Percentiles rank a stretch among this genome's conserved stretches.
Conservation (phyloP, 2,797 vertebrate genomes). For the Chelon labrosus region DNA sequence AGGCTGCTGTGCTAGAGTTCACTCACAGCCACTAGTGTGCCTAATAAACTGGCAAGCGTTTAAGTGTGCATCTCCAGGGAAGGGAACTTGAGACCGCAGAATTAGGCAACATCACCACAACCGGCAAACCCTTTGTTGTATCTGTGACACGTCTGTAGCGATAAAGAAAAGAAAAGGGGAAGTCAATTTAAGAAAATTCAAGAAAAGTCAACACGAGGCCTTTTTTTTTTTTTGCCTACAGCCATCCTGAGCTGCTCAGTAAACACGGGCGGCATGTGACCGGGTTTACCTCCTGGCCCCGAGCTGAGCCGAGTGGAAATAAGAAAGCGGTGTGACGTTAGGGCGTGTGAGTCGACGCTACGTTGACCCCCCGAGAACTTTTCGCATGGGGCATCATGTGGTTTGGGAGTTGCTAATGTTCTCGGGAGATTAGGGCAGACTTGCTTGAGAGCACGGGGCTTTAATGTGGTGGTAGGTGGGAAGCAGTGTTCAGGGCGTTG, state of each 20-base stretch:
- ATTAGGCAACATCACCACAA: slow-evolving; percentile 1
- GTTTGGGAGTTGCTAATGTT: slow-evolving; percentile 30
- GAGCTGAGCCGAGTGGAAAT: slow-evolving; percentile 34
- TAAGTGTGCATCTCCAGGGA: background rate
- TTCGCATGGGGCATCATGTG: slow-evolving; percentile 51
- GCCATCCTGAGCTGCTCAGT: slow-evolving; percentile 26
- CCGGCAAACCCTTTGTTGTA: background rate
- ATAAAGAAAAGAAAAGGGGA: background rate
- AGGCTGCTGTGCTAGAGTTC: too few species aligned
- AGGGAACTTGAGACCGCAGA: slow-evolving; percentile 12
- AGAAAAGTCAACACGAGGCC: background rate
- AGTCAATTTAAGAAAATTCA: background rate
- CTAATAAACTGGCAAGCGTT: too few species aligned
- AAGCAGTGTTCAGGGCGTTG: background rate
- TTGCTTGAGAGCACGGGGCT: slow-evolving; percentile 4
- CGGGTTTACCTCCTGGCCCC: slow-evolving; percentile 58
- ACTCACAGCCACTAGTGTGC: too few species aligned
- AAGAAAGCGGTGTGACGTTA: slow-evolving; percentile 27
- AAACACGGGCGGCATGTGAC: slow-evolving; percentile 67
- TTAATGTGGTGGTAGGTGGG: slow-evolving; percentile 8
- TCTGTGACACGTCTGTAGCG: background rate
- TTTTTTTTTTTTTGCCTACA: slow-evolving; percentile 10
- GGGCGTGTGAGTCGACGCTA: background rate
- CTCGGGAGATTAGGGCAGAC: slow-evolving; percentile 36
- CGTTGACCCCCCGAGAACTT: slow-evolving; percentile 1